Base-by-base conservation (phyloP, 2,888 invertebrate genomes). In the Laspeyria flexula region DNA sequence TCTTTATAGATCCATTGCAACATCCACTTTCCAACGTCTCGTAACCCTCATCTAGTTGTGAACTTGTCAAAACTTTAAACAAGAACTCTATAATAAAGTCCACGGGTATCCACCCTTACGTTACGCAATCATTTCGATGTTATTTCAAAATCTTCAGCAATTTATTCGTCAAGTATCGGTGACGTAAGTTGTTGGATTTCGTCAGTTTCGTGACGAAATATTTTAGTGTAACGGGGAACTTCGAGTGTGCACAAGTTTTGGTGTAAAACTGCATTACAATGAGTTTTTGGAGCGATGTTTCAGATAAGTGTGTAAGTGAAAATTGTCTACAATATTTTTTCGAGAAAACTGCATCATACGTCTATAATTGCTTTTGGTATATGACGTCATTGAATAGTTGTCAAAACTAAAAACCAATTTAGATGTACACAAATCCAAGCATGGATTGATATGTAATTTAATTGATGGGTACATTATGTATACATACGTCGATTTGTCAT, bases 151-250 rank as follows among this genome's bases (percentile, higher is more conserved):
- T 49, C 29, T 13, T 40, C 18, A 43, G 53, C 49, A 49, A 43
- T 45, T 54, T 27, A 31, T 47, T n/a, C n/a, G n/a, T n/a, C n/a
- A n/a, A n/a, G n/a, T 43, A 21, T 5, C 21, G 49, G 31, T 77
- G 73, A 71, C 75, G 79, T 81, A 81, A 86, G 81, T 81, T 79
- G 79, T 83, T 54, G 73, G 77, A 73, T 79, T 79, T 57, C 61
- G 71, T 78, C 70, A 74, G 61, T 67, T 69, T 77, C 75, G 75
- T 75, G 75, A 70, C 71, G 77, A 80, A 80, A 81, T 82, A 81
- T 82, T 79, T 77, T 75, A 78, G 72, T 67, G 74, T 73, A 58
- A 35, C 55, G 54, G 43, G 35, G 42, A 66, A 66, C 59, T 73
- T 81, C 65, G 73, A 83, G 80, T 76, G 76, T 67, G 75, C 75